Evolutionary conservation across 2,888 invertebrate species (phyloP).

Genomic region (Stegana nigrithorax): DNA sequence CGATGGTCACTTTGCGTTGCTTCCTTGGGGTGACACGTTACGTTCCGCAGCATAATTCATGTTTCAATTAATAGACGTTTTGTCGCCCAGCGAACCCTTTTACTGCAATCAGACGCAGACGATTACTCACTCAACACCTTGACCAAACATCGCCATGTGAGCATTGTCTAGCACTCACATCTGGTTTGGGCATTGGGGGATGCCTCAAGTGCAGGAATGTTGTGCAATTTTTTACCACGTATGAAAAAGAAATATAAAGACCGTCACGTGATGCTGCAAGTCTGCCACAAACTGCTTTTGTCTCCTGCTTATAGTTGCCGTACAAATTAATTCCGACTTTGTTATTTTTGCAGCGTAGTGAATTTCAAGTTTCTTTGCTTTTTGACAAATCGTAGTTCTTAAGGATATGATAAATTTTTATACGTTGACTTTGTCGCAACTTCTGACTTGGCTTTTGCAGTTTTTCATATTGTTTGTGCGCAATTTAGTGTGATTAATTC

Average conservation of each 20-base stretch:
- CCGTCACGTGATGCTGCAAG: conserved; percentile 24
- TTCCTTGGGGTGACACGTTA: conserved; percentile 22
- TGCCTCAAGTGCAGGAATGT: conserved; percentile 1
- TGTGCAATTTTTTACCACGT: not conserved
- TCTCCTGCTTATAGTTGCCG: too few species aligned
- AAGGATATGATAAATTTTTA: not conserved
- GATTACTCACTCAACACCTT: conserved; percentile 56
- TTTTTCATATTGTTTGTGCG: conserved; percentile 50
- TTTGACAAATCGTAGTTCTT: conserved; percentile 24
- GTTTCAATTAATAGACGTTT: conserved; percentile 63
- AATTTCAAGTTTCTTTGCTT: conserved; percentile 54
- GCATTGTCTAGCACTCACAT: not conserved
- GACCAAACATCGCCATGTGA: conserved; percentile 42
- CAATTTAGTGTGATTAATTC: conserved; percentile 59
- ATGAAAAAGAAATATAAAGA: too few species aligned
- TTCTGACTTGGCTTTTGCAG: too few species aligned
- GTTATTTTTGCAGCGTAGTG: conserved; percentile 40
- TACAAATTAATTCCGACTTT: too few species aligned
- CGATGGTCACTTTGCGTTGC: conserved; percentile 21
- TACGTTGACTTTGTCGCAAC: conserved; percentile 20
- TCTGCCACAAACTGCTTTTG: conserved; percentile 19
- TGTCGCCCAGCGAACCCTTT: too few species aligned
- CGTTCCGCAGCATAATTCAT: conserved; percentile 51
- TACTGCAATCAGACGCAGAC: too few species aligned
- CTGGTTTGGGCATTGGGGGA: not conserved